Percentiles rank a stretch among this genome's conserved stretches.
phyloP scores from a whole-genome alignment of 2,797 vertebrate species.

The Anabacerthia variegaticeps region DNA sequence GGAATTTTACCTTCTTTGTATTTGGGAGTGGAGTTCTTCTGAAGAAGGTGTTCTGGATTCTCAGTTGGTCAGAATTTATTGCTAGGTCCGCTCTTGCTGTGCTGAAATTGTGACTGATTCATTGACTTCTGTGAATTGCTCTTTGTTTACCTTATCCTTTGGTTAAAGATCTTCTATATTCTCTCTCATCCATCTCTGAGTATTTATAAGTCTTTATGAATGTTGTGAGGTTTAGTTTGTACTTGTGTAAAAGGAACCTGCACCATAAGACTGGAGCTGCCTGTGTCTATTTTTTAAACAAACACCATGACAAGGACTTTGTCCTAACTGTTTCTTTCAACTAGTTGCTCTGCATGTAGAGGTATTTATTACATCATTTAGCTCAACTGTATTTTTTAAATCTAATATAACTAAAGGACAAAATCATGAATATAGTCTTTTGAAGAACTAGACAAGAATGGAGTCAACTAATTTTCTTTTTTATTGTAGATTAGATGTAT shows the following conservation, averaged over 20 bases:
- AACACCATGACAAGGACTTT: background rate
- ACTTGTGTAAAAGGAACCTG: background rate
- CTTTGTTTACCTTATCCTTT: background rate
- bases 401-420: background rate
- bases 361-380: background rate
- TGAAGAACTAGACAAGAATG: background rate
- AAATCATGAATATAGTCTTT: background rate
- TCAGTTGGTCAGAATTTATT: background rate
- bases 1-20: background rate
- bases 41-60: background rate
- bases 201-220: background rate
- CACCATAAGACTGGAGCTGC: background rate
- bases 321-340: background rate
- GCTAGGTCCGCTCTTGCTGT: background rate
- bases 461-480: background rate
- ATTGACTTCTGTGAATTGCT: background rate
- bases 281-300: background rate
- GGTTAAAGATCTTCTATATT: background rate
- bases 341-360: background rate
- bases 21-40: background rate
- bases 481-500: background rate
- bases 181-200: background rate
- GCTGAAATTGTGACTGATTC: constrained; percentile 41
- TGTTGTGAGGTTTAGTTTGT: background rate
- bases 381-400: background rate